Evolutionary conservation across 2,888 invertebrate species (phyloP).

Genomic region (Acanthopleura granulata): DNA sequence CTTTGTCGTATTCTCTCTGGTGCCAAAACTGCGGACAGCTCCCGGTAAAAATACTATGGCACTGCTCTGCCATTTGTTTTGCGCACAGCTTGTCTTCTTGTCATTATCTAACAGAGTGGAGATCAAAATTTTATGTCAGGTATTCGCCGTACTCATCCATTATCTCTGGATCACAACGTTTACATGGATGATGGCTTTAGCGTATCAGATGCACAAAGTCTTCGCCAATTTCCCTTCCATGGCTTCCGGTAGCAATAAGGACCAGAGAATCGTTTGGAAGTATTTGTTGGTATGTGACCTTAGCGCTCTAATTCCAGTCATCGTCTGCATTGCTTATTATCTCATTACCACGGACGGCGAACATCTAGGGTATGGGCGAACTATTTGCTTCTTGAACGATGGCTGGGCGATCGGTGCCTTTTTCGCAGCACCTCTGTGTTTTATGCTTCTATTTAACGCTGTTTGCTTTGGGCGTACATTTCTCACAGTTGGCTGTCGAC

Average conservation of each 20-base stretch:
- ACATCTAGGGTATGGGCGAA: conserved; percentile 22
- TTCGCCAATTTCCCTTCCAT: not conserved
- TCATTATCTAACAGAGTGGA: too few relatives aligned
- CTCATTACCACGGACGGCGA: not conserved
- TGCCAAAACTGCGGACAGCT: not conserved
- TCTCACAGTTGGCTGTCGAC: not conserved
- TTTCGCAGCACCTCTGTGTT: conserved; percentile 21
- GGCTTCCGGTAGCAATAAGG: not conserved
- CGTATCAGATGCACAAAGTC: not conserved
- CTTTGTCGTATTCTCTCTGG: not conserved
- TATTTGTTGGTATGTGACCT: not conserved
- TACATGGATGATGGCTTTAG: conserved; percentile 3
- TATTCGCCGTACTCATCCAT: not conserved
- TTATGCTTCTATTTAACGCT: conserved; percentile 15
- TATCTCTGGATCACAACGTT: conserved; percentile 8
- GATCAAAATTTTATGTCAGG: not conserved
- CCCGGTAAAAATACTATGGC: conserved; percentile 5
- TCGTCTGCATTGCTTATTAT: not conserved
- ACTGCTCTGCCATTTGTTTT: not conserved
- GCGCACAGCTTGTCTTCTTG: not conserved
- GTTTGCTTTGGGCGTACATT: conserved; percentile 21
- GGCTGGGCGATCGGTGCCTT: conserved; percentile 8
- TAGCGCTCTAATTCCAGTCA: not conserved
- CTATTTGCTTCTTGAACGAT: conserved; percentile 21
- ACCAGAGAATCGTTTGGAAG: too few relatives aligned